Conservation (phyloP, 2,113 vertebrate species). For the Callipepla squamata region DNA sequence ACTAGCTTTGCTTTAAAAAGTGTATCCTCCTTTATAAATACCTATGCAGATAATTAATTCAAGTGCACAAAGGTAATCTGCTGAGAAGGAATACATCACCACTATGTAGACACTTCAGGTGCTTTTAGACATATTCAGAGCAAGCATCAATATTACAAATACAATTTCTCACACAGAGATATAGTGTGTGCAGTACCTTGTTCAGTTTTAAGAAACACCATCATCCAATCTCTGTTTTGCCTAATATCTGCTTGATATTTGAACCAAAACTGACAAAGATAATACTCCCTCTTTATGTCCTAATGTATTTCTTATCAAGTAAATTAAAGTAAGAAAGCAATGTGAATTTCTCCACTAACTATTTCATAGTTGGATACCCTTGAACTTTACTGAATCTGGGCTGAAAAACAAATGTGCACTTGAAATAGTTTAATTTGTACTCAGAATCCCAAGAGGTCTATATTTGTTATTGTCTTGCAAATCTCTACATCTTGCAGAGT, state of each 20-base stretch:
- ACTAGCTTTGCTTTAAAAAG: not conserved
- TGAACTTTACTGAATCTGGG: conserved; percentile 75
- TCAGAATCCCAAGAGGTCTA: conserved; percentile 60
- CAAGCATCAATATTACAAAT: not conserved
- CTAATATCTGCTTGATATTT: conserved; percentile 42
- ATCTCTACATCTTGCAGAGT: not conserved
- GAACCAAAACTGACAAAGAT: conserved; percentile 57
- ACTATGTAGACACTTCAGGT: not conserved
- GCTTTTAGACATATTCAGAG: not conserved
- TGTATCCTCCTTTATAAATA: not conserved
- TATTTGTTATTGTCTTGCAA: conserved; percentile 58
- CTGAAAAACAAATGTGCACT: conserved; percentile 66
- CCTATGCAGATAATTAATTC: not conserved
- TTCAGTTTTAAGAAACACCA: not conserved
- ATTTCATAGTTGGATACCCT: conserved; percentile 77
- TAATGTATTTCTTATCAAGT: conserved; percentile 34
- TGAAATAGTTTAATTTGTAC: conserved; percentile 61
- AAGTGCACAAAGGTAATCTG: not conserved
- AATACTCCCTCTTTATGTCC: conserved; percentile 57
- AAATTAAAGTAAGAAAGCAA: conserved; percentile 77
- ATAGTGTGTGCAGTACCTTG: not conserved
- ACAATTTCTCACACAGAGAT: not conserved
- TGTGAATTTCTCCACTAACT: conserved; percentile 62
- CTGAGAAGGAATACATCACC: not conserved
- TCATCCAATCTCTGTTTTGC: not conserved